Evolutionary conservation across 2,797 vertebrate genomes (phyloP).

Genomic region (Harpagifer antarcticus): DNA sequence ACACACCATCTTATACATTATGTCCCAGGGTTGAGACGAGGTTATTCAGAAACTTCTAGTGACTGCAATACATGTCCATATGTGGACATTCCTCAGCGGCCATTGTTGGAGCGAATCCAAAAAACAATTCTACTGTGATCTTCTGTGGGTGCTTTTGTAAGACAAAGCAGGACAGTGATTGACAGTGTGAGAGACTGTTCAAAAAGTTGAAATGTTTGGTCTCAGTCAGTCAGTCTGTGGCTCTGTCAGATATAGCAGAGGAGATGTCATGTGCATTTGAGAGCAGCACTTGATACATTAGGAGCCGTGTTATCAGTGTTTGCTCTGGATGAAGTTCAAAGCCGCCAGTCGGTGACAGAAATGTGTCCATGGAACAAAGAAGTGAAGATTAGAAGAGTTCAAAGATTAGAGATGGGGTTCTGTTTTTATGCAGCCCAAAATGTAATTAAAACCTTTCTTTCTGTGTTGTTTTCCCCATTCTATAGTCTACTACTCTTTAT

Average conservation of each 20-base stretch:
- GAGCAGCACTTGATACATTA: conserved; percentile 39
- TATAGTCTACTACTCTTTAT: conserved; percentile 10
- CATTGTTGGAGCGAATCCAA: conserved; percentile 15
- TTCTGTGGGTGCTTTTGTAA: conserved; percentile 6
- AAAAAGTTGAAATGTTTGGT: conserved; percentile 39
- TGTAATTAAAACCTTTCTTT: conserved; percentile 51
- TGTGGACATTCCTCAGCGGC: conserved; percentile 15
- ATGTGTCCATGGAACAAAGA: conserved; percentile 44
- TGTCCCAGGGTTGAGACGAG: conserved; percentile 20
- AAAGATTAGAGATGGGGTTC: conserved; percentile 23
- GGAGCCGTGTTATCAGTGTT: conserved; percentile 59
- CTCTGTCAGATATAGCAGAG: conserved; percentile 22
- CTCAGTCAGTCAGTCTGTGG: conserved; percentile 3
- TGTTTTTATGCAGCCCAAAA: conserved; percentile 16
- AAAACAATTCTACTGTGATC: neutral
- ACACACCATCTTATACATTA: conserved; percentile 20
- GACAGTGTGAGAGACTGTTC: conserved; percentile 10
- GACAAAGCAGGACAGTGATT: conserved; percentile 3
- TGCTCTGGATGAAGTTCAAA: conserved; percentile 62
- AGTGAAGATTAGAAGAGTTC: conserved; percentile 33
- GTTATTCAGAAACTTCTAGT: conserved; percentile 8
- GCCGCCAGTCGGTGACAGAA: conserved; percentile 32
- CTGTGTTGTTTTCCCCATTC: neutral
- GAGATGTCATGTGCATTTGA: conserved; percentile 33
- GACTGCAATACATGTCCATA: conserved; percentile 16